Conservation (phyloP, 2,888 invertebrate genomes). For the Amphipoea lucens region DNA sequence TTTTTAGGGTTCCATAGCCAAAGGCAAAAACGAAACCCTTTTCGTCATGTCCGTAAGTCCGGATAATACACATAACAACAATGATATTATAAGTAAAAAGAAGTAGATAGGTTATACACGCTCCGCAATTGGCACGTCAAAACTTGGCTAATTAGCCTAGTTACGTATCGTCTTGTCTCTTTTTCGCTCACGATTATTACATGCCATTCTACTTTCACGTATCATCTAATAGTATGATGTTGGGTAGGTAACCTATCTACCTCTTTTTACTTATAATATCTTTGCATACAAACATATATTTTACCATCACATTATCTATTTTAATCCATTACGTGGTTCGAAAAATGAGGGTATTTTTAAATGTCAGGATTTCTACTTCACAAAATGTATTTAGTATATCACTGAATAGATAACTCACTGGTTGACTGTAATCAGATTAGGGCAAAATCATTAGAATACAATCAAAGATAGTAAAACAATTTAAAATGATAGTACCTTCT, state of each 20-base stretch:
- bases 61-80: neutral
- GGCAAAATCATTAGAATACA: constrained; percentile 5
- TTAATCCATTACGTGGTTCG: neutral
- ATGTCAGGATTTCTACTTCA: neutral
- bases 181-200: neutral
- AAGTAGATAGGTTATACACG: neutral
- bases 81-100: neutral
- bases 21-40: neutral
- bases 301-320: neutral
- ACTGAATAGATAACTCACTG: constrained; percentile 13
- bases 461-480: constrained; percentile 53
- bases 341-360: neutral
- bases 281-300: neutral
- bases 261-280: neutral
- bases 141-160: neutral
- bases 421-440: constrained; percentile 28
- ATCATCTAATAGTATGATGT: neutral
- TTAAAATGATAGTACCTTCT: constrained; percentile 91
- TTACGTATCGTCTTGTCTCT: neutral
- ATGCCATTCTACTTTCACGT: neutral
- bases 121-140: neutral
- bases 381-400: neutral
- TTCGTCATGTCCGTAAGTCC: neutral
- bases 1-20: neutral
- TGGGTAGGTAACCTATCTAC: neutral